Percentiles rank a stretch among this genome's conserved stretches.
These are phyloP conservation scores for Nasonia longicornis DNA, from an alignment of 1,140 invertebrate genomes.

Conservation along the genomic window DNA sequence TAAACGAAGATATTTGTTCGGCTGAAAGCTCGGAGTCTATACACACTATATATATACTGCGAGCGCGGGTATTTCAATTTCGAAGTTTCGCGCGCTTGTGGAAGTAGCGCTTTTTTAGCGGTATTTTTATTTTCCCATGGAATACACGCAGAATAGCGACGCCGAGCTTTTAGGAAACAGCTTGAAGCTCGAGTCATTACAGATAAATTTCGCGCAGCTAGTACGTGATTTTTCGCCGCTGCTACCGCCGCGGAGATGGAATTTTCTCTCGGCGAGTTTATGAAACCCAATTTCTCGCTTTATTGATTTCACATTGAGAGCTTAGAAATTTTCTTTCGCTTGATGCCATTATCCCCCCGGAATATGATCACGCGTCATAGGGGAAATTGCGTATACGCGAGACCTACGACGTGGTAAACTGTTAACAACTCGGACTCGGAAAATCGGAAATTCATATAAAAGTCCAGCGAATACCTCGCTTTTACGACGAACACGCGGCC, in stretches of 20 bases:
- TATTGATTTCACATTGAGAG: conserved; percentile 24
- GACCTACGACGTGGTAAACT: background rate
- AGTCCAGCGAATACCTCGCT: too few relatives aligned
- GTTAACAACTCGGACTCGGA: background rate
- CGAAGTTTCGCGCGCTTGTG: too few relatives aligned
- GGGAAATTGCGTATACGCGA: background rate
- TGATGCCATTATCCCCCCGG: background rate
- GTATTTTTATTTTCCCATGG: background rate
- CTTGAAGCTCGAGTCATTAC: background rate
- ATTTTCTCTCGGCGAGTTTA: background rate
- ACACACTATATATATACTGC: too few relatives aligned
- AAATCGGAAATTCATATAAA: background rate
- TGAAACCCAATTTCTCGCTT: conserved; percentile 17
- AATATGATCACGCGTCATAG: background rate
- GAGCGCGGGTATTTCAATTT: too few relatives aligned
- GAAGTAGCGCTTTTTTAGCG: background rate
- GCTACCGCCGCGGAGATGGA: background rate
- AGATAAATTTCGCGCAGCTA: too few relatives aligned
- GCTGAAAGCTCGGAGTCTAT: too few relatives aligned
- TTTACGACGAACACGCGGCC: too few relatives aligned
- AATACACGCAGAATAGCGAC: background rate
- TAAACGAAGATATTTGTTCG: too few relatives aligned
- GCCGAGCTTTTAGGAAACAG: background rate
- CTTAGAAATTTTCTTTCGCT: conserved; percentile 3
- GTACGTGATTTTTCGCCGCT: background rate